phyloP scores from a whole-genome alignment of 2,888 invertebrate genomes.

The Pyrrhia umbra region DNA sequence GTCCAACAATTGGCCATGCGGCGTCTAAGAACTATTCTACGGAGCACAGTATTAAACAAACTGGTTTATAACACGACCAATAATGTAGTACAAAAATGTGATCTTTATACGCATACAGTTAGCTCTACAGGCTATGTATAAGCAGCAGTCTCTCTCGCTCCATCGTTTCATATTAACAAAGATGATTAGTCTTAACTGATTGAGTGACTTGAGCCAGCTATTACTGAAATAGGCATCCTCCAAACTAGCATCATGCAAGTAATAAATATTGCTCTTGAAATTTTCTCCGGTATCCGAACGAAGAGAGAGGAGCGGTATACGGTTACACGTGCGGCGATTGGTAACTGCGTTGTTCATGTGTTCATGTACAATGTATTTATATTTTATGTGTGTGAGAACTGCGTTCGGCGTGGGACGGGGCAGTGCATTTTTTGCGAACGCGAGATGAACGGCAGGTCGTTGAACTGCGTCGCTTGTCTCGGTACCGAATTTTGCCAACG shows the following conservation, averaged over 20 bases:
- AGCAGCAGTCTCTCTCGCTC: constrained; percentile 4
- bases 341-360: constrained; percentile 77
- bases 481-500: constrained; percentile 84
- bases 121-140: background rate
- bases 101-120: background rate
- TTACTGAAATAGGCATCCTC: constrained; percentile 28
- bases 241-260: constrained; percentile 67
- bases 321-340: constrained; percentile 82
- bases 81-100: background rate
- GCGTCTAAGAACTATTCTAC: constrained; percentile 64
- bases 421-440: constrained; percentile 89
- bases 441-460: constrained; percentile 85
- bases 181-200: constrained; percentile 35
- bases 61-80: constrained; percentile 13
- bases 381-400: constrained; percentile 80
- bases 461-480: constrained; percentile 84
- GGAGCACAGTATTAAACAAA: constrained; percentile 38
- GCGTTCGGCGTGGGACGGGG: constrained; percentile 87
- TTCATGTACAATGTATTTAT: constrained; percentile 71
- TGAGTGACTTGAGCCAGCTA: constrained; percentile 30
- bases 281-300: constrained; percentile 75
- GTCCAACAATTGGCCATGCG: constrained; percentile 78
- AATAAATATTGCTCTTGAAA: constrained; percentile 78
- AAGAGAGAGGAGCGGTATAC: constrained; percentile 80
- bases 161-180: constrained; percentile 18